These are phyloP conservation scores for Poecilia latipinna DNA, from an alignment of 2,113 vertebrate genomes.

Conservation along the genomic window DNA sequence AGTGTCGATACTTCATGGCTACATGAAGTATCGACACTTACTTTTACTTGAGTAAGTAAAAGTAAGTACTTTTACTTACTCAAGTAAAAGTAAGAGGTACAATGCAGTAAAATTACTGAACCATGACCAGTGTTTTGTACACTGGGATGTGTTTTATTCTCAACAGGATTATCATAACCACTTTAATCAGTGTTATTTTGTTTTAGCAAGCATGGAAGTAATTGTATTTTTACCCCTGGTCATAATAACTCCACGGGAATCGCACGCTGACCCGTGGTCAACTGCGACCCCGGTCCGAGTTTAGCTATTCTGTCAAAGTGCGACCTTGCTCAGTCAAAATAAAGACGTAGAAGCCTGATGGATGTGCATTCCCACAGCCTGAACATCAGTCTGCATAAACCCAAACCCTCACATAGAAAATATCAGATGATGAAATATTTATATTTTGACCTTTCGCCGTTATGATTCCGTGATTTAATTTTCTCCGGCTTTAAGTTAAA, in stretches of 20 bases:
- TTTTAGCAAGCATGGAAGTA: not conserved
- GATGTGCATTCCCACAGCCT: constrained; percentile 31
- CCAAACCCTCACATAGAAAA: constrained; percentile 65
- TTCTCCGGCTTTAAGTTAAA: constrained; percentile 71
- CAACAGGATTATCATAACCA: too few relatives aligned
- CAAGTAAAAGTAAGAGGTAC: too few relatives aligned
- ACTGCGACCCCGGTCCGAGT: constrained; percentile 15
- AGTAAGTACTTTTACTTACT: too few relatives aligned
- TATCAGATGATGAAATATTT: constrained; percentile 81
- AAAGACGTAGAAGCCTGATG: constrained; percentile 41
- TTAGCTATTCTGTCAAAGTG: constrained; percentile 25
- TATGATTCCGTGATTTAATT: constrained; percentile 79
- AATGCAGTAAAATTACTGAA: not conserved
- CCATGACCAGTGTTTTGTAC: not conserved
- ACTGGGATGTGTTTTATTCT: not conserved
- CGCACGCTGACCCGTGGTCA: not conserved
- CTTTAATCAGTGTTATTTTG: not conserved
- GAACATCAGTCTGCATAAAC: constrained; percentile 55
- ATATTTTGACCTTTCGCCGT: constrained; percentile 76
- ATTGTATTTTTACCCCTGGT: not conserved
- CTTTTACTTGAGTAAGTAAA: too few relatives aligned
- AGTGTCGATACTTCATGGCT: too few relatives aligned
- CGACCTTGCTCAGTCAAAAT: constrained; percentile 26
- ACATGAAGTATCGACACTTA: too few relatives aligned
- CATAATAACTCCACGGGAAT: not conserved